phyloP scores from a whole-genome alignment of 53 echinoderm and acorn worm genomes.

The Luidia sarsii region DNA sequence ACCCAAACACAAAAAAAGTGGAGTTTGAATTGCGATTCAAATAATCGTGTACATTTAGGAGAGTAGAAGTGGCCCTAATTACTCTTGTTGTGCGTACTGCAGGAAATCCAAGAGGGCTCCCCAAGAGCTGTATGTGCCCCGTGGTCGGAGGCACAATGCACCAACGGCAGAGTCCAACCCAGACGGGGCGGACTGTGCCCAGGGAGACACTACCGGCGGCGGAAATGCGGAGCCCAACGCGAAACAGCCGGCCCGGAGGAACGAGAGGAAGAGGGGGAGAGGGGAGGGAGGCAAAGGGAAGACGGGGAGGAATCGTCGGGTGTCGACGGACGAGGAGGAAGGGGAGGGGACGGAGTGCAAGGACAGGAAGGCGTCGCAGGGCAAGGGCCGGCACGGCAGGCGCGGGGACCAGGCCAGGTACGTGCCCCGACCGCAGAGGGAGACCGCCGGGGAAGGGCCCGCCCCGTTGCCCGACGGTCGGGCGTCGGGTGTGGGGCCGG shows the following conservation, averaged over 20 bases:
- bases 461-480: not conserved
- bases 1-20: no score
- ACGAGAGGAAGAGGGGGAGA: slow-evolving; percentile 21
- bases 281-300: slow-evolving; percentile 27
- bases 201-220: not conserved
- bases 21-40: no score
- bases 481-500: not conserved
- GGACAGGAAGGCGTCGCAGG: slow-evolving; percentile 1
- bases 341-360: not conserved
- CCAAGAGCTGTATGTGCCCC: slow-evolving; percentile 87
- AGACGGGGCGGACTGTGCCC: slow-evolving; percentile 22
- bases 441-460: not conserved
- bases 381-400: slow-evolving; percentile 29
- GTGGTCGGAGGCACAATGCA: slow-evolving; percentile 49
- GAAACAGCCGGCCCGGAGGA: slow-evolving; percentile 9
- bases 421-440: slow-evolving; percentile 12
- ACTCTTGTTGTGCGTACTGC: no score
- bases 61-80: no score
- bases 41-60: no score
- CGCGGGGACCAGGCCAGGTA: not conserved
- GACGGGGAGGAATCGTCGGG: slow-evolving; percentile 8
- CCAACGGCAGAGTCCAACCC: slow-evolving; percentile 3
- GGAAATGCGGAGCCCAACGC: not conserved
- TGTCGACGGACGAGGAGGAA: slow-evolving; percentile 20
- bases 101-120: slow-evolving; percentile 72